Evolutionary conservation across 2,888 invertebrate species (phyloP).

Genomic region (Amitus sp.): DNA sequence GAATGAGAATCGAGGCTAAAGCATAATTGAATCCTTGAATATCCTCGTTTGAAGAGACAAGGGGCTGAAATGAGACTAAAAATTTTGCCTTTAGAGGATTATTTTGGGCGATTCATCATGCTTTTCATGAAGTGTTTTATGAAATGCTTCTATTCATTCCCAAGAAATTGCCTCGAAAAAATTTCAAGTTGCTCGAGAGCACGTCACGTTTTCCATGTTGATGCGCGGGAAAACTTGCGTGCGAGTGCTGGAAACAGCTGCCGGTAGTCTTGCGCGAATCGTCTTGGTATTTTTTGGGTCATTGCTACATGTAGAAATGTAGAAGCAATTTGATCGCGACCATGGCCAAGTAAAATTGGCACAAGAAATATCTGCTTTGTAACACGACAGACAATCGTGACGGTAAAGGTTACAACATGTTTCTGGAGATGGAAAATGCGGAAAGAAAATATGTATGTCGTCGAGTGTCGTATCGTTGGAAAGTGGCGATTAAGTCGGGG

Average conservation of each 20-base stretch:
- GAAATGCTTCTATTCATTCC: too few species aligned
- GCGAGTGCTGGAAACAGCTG: slow-evolving; percentile 7
- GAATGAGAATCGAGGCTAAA: too few species aligned
- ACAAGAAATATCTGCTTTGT: slow-evolving; percentile 3
- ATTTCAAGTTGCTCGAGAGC: too few species aligned
- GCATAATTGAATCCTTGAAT: too few species aligned
- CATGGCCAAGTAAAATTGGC: background rate
- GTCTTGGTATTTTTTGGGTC: background rate
- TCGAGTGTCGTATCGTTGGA: background rate
- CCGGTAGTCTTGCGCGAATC: slow-evolving; percentile 12
- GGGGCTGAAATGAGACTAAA: too few species aligned
- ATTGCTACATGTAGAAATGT: slow-evolving; percentile 9
- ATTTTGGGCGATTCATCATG: too few species aligned
- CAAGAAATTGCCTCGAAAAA: too few species aligned
- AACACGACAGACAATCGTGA: background rate
- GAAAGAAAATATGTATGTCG: background rate
- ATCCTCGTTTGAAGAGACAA: too few species aligned
- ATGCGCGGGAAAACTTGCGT: slow-evolving; percentile 11
- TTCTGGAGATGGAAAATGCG: background rate
- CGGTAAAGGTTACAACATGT: background rate
- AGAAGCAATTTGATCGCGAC: slow-evolving; percentile 2
- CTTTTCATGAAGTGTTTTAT: too few species aligned
- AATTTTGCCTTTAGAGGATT: too few species aligned
- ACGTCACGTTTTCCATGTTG: slow-evolving; percentile 23
- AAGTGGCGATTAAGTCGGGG: background rate